These are phyloP conservation scores for Platalea minor DNA, from an alignment of 2,797 vertebrate species.

Conservation along the genomic window DNA sequence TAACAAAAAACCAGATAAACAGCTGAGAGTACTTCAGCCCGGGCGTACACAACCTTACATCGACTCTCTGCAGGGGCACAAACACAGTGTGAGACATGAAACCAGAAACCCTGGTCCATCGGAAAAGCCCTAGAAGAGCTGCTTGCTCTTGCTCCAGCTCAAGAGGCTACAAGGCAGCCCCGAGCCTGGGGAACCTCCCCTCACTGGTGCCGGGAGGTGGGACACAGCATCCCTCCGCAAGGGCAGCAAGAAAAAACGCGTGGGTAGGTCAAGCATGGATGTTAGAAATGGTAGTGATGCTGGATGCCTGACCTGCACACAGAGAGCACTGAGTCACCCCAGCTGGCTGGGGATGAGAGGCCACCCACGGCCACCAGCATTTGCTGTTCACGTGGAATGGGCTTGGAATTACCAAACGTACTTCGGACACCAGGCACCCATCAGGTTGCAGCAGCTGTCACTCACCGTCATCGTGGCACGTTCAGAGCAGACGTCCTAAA, in stretches of 20 bases:
- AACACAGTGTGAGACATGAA: rapidly evolving
- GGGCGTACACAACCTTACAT: not conserved
- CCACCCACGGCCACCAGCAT: not conserved
- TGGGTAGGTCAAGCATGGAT: no score
- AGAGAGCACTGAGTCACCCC: rapidly evolving
- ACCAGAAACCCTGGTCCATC: not conserved
- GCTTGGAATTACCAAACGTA: not conserved
- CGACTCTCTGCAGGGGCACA: not conserved
- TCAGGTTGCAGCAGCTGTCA: not conserved
- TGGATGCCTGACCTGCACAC: not conserved
- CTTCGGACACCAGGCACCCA: no score
- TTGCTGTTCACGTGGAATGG: rapidly evolving
- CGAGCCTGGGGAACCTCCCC: not conserved
- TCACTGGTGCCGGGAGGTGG: not conserved
- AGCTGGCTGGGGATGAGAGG: not conserved
- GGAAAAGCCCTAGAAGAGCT: not conserved
- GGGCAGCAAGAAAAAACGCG: rapidly evolving
- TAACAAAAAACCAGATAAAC: rapidly evolving
- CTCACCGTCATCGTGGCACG: rapidly evolving
- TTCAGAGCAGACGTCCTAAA: not conserved
- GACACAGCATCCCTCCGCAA: rapidly evolving
- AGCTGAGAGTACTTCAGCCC: not conserved
- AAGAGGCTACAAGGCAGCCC: not conserved
- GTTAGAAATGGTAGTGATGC: not conserved
- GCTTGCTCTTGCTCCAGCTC: not conserved